Conservation (phyloP, 2,113 vertebrate species). For the Martes martes region DNA sequence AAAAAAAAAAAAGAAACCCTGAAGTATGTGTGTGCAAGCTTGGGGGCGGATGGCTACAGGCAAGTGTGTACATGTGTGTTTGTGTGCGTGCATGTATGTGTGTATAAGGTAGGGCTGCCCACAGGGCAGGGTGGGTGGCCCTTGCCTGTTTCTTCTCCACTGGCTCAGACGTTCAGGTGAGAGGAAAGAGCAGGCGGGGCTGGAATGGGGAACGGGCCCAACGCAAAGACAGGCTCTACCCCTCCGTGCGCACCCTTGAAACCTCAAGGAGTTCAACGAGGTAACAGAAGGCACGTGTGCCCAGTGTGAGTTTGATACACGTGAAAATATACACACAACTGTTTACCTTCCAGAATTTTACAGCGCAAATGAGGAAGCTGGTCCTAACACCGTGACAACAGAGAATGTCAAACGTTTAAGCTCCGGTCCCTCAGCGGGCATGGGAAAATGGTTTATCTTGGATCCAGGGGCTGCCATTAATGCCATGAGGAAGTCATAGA, state of each 20-base stretch:
- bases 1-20: too few relatives aligned
- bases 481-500: background rate
- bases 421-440: background rate
- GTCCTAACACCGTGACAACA: background rate
- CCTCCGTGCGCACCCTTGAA: background rate
- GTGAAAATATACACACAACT: background rate
- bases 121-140: background rate
- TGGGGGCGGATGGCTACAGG: background rate
- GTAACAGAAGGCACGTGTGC: background rate
- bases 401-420: background rate
- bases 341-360: background rate
- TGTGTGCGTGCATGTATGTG: accelerated
- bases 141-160: background rate
- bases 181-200: background rate
- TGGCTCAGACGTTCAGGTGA: background rate
- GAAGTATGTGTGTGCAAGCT: background rate
- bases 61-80: accelerated
- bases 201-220: background rate
- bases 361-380: background rate
- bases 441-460: constrained; percentile 3
- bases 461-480: background rate
- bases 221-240: accelerated
- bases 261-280: background rate
- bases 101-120: background rate
- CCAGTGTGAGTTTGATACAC: background rate